Base-by-base conservation (phyloP, 2,797 vertebrate species). In the Hapalemur alaotrensis region DNA sequence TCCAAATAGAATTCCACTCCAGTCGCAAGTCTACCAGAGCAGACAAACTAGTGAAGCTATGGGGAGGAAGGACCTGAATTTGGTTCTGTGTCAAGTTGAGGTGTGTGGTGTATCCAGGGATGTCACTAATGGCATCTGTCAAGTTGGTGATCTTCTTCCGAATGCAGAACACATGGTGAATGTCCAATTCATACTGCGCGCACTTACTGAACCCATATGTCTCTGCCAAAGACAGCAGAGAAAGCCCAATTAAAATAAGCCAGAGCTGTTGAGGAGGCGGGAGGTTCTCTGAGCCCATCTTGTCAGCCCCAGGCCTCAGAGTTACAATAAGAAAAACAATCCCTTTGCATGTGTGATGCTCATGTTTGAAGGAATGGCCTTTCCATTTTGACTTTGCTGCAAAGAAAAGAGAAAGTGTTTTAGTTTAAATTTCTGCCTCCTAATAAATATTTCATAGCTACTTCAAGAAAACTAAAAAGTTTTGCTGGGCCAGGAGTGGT, bases 201-300 rank as follows among this genome's bases (percentile, higher is more conserved):
- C 99, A 99, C 98, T 99, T 99, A 2, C 86, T 95, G 94, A 98
- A 99, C 97, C 98, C 98, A 89, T 99, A 99, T 54, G 98, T 91
- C 38, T 92, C 25, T 93, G 95, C 95, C 50, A 98, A 95, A 32
- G 98, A 96, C 96, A 98, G 70, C n/a, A 98, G 73, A 65, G 97
- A 87, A 97, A 98, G 10, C 25, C 48, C 93, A 61, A 38, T 46
- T 59, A 96, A 70, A 69, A 92, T 41, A 81, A 93, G 2, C 65
- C 67, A 73, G 41, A 96, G 85, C 81, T 63, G 72, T 23, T 59
- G 81, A 84, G 65, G 73, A 65, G 81, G 59, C 48, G 76, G 15
- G 2, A 65, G n/a, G 59, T 41, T 88, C 57, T 70, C 12, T 23
- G 63, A 80, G 28, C 25, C 76, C 89, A 92, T 97, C 76, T 82